Evolutionary conservation across 2,888 invertebrate genomes (phyloP).

Genomic region (Hecatera dysodea): DNA sequence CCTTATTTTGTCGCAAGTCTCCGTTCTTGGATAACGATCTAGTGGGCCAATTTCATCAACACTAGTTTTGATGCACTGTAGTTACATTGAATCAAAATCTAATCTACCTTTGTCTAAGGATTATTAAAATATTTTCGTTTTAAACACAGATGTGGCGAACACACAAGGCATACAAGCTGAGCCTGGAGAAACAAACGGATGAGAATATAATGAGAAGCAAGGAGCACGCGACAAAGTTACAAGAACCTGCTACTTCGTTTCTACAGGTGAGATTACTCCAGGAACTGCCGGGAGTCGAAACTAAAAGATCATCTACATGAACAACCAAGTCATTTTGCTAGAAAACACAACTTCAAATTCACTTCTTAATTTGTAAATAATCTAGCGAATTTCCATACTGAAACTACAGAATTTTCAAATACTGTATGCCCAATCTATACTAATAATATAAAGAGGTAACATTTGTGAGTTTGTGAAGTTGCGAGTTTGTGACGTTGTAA

Average conservation of each 20-base stretch:
- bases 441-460: no score
- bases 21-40: background rate
- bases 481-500: no score
- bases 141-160: slow-evolving; percentile 92
- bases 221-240: slow-evolving; percentile 93
- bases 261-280: slow-evolving; percentile 84
- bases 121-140: background rate
- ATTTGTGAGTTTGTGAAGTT: no score
- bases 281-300: background rate
- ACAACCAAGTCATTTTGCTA: background rate
- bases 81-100: background rate
- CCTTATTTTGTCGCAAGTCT: background rate
- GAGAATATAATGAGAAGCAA: slow-evolving; percentile 94
- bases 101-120: background rate
- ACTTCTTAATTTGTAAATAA: background rate
- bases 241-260: slow-evolving; percentile 91
- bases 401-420: no score
- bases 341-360: background rate
- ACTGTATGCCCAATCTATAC: no score
- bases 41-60: background rate
- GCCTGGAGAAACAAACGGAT: slow-evolving; percentile 94
- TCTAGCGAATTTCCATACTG: background rate
- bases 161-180: slow-evolving; percentile 93
- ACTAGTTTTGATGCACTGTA: background rate
- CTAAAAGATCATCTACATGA: background rate